Evolutionary conservation across 2,797 vertebrate species (phyloP), one percentile per base, ranked within the genome.

Genomic region (Ptychobarbus kaznakovi): DNA sequence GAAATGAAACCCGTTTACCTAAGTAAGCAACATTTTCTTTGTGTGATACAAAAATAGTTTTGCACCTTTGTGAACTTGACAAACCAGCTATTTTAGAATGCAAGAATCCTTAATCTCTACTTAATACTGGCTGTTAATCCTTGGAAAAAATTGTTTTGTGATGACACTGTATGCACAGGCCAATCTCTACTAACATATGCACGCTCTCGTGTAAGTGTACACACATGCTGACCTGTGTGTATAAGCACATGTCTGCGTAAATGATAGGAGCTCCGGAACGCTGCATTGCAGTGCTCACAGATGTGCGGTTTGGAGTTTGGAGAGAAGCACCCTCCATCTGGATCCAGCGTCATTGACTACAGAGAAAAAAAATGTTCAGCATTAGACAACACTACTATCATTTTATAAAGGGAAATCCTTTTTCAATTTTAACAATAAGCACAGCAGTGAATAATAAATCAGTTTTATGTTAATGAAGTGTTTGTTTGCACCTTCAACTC

Each of bases 221-320:
- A n/a, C 7, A 10, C 20, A n/a, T 66, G 25, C 80, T 87, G 65
- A 96, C 96, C 98, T 38, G 98, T 99, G 93, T 99, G 98, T 88
- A 99, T 99, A 91, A 99, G 98, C 88, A 99, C 97, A 0, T 99
- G 98, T 88, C 98, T 95, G 89, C 98, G 98, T 61, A 99, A 95
- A 93, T 99, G 98, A 85, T 99, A 99, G 92, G 98, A 99, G 94
- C 98, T 99, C 87, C 98, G 95, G 93, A 99, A 99, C 83, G 98
- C 97, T 32, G 98, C 97, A 68, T 90, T 94, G 93, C 98, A 99
- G 94, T 99, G 97, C 85, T 99, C 97, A 83, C 98, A 99, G 92
- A 98, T 96, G 90, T 99, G 98, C 90, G 97, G 97, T 93, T 99
- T 99, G 92, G 94, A 96, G 91, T 95, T 97, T 68, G 98, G 97